phyloP scores from a whole-genome alignment of 2,113 vertebrate species.

The Cyprinodon brontotheroides region DNA sequence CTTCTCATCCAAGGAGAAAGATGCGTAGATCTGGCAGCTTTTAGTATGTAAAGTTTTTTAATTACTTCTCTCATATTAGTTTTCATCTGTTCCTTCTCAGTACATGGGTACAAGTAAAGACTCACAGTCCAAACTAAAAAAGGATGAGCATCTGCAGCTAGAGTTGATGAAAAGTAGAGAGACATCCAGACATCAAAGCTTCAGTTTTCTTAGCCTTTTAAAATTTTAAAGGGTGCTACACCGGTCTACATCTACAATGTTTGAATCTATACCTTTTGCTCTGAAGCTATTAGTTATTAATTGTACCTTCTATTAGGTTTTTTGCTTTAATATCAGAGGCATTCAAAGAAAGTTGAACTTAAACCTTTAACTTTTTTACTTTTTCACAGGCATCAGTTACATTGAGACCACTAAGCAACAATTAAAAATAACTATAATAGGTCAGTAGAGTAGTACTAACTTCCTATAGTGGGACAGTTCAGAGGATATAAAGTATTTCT shows the following conservation, averaged over 20 bases:
- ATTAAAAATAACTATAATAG: not conserved
- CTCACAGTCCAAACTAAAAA: conserved; percentile 7
- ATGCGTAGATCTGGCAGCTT: conserved; percentile 19
- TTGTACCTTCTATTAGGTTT: too few relatives aligned
- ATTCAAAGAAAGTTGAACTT: not conserved
- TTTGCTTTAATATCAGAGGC: not conserved
- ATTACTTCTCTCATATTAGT: not conserved
- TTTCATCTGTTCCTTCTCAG: conserved; percentile 22
- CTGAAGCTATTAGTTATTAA: not conserved
- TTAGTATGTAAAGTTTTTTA: conserved; percentile 9
- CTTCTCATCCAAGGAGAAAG: conserved; percentile 10
- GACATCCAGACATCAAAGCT: not conserved
- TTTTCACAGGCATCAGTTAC: not conserved
- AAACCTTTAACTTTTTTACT: not conserved
- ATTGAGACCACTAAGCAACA: not conserved
- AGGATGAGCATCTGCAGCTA: conserved; percentile 5
- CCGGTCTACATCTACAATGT: conserved; percentile 25
- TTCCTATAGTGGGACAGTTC: not conserved
- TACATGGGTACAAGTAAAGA: not conserved
- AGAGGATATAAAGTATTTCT: not conserved
- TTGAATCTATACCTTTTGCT: not conserved
- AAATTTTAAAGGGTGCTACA: conserved; percentile 22
- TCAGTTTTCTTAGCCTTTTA: conserved; percentile 14
- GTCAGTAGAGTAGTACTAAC: not conserved
- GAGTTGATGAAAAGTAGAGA: conserved; percentile 16